Conservation (phyloP, 2,888 invertebrate species). For the Drosophila conformis region DNA sequence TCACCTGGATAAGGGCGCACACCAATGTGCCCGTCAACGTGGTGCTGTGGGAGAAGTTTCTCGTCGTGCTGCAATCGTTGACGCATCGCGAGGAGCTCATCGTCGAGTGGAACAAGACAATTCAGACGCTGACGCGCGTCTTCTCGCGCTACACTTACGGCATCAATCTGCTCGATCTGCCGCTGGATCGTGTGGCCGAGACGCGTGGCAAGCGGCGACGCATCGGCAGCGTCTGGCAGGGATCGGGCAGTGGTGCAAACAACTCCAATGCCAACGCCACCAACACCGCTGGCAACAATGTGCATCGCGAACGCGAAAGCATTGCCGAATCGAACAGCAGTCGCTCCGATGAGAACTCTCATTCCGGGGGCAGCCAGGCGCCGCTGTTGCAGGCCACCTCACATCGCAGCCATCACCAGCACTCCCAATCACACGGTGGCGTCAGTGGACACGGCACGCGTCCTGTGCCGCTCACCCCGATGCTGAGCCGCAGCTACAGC, state of each 20-base stretch:
- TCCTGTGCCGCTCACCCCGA: conserved; percentile 74
- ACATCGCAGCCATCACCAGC: conserved; percentile 68
- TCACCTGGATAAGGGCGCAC: conserved; percentile 99
- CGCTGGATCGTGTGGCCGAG: conserved; percentile 91
- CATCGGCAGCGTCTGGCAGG: conserved; percentile 85
- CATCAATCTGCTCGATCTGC: conserved; percentile 95
- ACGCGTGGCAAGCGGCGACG: conserved; percentile 90
- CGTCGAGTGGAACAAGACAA: conserved; percentile 99
- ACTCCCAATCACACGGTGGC: conserved; percentile 61
- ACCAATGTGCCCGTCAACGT: conserved; percentile 95
- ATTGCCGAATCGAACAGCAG: conserved; percentile 76
- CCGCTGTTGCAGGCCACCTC: conserved; percentile 29
- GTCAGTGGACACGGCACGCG: conserved; percentile 50
- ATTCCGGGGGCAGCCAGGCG: conserved; percentile 47
- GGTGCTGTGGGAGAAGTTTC: conserved; percentile 97
- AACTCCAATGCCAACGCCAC: conserved; percentile 12
- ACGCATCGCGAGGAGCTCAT: conserved; percentile 98
- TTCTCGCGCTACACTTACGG: conserved; percentile 97
- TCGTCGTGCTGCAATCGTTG: conserved; percentile 93
- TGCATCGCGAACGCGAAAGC: conserved; percentile 70
- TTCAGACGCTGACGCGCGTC: conserved; percentile 97
- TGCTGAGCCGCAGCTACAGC: conserved; percentile 86
- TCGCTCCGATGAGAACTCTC: conserved; percentile 79
- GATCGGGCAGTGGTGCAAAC: conserved; percentile 57
- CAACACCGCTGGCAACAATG: conserved; percentile 36